Percentiles rank a stretch among this genome's conserved stretches.
phyloP scores from a whole-genome alignment of 1,140 invertebrate species.

The Tetragnatha versicolor region DNA sequence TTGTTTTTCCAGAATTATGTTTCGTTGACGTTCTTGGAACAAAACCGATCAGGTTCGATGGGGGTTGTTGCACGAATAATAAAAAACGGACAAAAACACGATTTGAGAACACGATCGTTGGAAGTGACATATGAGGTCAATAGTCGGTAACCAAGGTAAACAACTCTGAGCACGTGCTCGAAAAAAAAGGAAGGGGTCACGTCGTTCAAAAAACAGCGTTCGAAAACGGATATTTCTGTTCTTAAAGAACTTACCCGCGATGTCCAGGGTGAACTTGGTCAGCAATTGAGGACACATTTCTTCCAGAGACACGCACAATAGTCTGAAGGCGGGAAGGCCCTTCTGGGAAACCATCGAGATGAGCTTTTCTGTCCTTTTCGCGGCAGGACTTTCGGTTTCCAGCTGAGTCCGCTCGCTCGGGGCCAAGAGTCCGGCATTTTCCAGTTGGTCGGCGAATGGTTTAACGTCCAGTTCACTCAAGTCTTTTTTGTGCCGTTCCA shows the following conservation, averaged over 20 bases:
- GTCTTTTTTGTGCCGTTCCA: slow-evolving; percentile 41
- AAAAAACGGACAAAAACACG: too few relatives aligned
- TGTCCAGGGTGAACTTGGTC: slow-evolving; percentile 50
- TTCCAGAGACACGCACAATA: slow-evolving; percentile 51
- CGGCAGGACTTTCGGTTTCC: neutral
- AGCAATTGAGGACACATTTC: slow-evolving; percentile 35
- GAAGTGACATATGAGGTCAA: too few relatives aligned
- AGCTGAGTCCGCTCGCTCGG: neutral
- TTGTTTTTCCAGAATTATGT: too few relatives aligned
- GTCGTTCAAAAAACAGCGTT: too few relatives aligned
- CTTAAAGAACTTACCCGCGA: slow-evolving; percentile 32
- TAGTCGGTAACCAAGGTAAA: too few relatives aligned
- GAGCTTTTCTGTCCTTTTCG: slow-evolving; percentile 18
- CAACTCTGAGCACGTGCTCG: too few relatives aligned
- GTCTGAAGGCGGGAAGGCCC: slow-evolving; percentile 33
- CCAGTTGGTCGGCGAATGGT: slow-evolving; percentile 30
- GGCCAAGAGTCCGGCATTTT: slow-evolving; percentile 22
- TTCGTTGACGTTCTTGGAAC: too few relatives aligned
- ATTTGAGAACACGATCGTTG: too few relatives aligned
- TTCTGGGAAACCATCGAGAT: slow-evolving; percentile 24
- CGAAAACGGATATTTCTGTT: too few relatives aligned
- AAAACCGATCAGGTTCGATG: too few relatives aligned
- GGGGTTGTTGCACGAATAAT: too few relatives aligned
- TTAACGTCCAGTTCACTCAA: slow-evolving; percentile 21
- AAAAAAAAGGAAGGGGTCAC: too few relatives aligned